These are phyloP conservation scores for Lepidurus apus DNA, from an alignment of 1,140 invertebrate genomes.

Conservation along the genomic window DNA sequence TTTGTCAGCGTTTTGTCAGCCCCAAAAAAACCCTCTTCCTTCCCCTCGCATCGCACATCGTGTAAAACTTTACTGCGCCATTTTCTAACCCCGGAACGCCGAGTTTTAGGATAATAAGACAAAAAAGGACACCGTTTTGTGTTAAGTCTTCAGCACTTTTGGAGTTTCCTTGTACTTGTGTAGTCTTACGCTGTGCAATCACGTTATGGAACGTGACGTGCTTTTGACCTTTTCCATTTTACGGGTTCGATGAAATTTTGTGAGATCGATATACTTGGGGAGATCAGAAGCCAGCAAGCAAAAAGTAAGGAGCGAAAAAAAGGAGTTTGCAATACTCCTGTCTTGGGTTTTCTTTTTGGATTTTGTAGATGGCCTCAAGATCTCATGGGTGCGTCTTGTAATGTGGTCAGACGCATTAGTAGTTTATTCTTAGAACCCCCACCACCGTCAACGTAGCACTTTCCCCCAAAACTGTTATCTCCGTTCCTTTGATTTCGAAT, in stretches of 20 bases:
- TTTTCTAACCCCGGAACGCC: background rate
- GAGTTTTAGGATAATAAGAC: background rate
- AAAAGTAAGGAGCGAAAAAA: background rate
- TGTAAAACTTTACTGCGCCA: background rate
- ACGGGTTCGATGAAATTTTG: background rate
- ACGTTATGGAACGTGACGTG: background rate
- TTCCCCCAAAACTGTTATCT: background rate
- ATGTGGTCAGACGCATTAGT: background rate
- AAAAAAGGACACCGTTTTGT: background rate
- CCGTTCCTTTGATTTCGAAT: slow-evolving; percentile 1
- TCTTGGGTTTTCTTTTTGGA: background rate
- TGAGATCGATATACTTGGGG: background rate
- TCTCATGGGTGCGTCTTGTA: slow-evolving; percentile 13
- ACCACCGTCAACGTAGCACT: slow-evolving; percentile 14
- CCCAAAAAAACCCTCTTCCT: background rate
- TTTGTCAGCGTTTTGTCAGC: background rate
- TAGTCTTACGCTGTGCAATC: background rate
- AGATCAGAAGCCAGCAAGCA: background rate
- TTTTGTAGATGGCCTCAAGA: slow-evolving; percentile 22
- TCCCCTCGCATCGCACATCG: background rate
- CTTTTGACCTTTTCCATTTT: background rate
- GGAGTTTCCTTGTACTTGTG: background rate
- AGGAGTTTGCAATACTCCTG: background rate
- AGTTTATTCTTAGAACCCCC: slow-evolving; percentile 4
- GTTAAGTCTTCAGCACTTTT: background rate